A percentile compares a stretch with the other conserved stretches of the same genome.
phyloP scores from a whole-genome alignment of 2,888 invertebrate genomes.

The Meghimatium bilineatum region DNA sequence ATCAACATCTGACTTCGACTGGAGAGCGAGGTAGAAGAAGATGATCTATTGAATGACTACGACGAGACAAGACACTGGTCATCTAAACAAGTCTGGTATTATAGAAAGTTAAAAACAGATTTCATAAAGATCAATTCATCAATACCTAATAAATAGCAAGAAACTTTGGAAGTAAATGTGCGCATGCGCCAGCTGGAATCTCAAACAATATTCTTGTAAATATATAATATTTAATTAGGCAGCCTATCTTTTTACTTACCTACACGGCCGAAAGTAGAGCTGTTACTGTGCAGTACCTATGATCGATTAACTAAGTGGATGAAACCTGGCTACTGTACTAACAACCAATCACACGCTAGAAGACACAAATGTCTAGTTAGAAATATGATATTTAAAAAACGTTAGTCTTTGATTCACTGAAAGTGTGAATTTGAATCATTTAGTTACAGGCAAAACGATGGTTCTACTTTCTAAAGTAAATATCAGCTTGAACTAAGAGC shows the following conservation, averaged over 20 bases:
- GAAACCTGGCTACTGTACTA: not conserved
- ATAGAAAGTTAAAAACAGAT: too few relatives aligned
- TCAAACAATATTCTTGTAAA: too few relatives aligned
- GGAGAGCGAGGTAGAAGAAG: too few relatives aligned
- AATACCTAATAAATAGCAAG: too few relatives aligned
- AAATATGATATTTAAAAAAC: not conserved
- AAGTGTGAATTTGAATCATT: conserved; percentile 14
- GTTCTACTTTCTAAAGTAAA: not conserved
- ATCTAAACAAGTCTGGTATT: too few relatives aligned
- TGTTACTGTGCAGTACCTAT: not conserved
- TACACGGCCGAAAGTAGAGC: not conserved
- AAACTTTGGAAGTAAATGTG: too few relatives aligned
- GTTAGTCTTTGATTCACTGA: not conserved
- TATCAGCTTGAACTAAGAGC: not conserved
- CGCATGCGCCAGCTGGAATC: too few relatives aligned
- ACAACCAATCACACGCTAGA: not conserved
- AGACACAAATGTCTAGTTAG: not conserved
- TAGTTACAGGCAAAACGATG: not conserved
- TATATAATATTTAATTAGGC: too few relatives aligned
- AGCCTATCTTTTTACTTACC: not conserved
- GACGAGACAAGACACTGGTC: too few relatives aligned
- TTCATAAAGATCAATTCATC: too few relatives aligned
- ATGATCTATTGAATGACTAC: too few relatives aligned
- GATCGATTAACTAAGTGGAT: not conserved
- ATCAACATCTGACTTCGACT: too few relatives aligned